Evolutionary conservation across 2,113 vertebrate genomes (phyloP).

Genomic region (Damaliscus lunatus): DNA sequence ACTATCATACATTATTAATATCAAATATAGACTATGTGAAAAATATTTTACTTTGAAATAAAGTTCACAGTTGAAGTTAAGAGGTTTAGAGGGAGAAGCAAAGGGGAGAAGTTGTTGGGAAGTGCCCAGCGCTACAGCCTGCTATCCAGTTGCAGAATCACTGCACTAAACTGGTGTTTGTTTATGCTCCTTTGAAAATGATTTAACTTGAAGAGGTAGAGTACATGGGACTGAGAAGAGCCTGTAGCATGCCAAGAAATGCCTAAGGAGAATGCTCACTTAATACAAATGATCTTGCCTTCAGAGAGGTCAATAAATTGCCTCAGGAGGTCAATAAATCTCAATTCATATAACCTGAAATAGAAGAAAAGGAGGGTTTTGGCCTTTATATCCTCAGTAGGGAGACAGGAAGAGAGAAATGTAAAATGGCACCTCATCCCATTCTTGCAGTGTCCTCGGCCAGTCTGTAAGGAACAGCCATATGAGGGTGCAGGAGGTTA

Average conservation of each 20-base stretch:
- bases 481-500: neutral
- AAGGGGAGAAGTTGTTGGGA: neutral
- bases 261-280: neutral
- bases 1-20: neutral
- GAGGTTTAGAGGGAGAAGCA: neutral
- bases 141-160: neutral
- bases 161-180: neutral
- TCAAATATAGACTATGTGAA: neutral
- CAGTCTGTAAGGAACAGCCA: neutral
- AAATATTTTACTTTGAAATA: slow-evolving; percentile 3
- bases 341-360: neutral
- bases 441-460: neutral
- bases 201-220: neutral
- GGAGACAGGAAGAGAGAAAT: neutral
- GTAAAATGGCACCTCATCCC: neutral
- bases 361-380: neutral
- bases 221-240: neutral
- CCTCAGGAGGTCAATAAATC: neutral
- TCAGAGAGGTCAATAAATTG: neutral
- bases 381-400: neutral
- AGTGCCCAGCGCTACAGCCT: neutral
- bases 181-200: neutral
- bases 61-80: neutral
- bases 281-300: neutral
- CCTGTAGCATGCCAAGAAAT: neutral